Percentiles rank a stretch among this genome's conserved stretches.
These are phyloP conservation scores for Nasonia oneida DNA, from an alignment of 2,888 invertebrate species.

Conservation along the genomic window DNA sequence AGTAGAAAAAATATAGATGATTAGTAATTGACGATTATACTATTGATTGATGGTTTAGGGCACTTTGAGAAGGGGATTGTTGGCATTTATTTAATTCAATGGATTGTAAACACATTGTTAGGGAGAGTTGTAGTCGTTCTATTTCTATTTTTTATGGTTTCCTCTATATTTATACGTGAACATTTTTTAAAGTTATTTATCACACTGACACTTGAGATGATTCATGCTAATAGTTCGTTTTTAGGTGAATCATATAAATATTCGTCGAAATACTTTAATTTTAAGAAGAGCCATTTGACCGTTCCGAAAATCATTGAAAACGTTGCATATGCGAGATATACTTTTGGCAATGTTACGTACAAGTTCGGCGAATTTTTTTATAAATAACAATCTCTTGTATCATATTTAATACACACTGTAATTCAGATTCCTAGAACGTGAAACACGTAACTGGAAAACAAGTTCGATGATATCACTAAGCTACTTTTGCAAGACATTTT, in stretches of 20 bases:
- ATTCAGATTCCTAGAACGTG: no score
- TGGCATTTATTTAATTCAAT: background rate
- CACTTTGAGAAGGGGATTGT: background rate
- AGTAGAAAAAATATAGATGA: background rate
- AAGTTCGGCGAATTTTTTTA: background rate
- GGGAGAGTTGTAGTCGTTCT: background rate
- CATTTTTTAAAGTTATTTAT: no score
- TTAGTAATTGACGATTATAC: background rate
- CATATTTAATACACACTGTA: background rate
- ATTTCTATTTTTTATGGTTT: no score
- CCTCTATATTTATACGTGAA: no score
- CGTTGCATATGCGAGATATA: background rate
- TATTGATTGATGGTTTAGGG: background rate
- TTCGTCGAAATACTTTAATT: no score
- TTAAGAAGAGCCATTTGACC: no score
- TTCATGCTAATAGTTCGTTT: no score
- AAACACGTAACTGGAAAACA: background rate
- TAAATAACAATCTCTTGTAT: background rate
- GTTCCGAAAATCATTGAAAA: background rate
- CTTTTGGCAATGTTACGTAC: background rate
- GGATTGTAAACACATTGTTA: constrained; percentile 32
- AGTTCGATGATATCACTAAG: constrained; percentile 4
- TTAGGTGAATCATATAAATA: no score
- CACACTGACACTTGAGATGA: no score
- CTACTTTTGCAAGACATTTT: background rate